A percentile compares a stretch with the other conserved stretches of the same genome.
phyloP scores from a whole-genome alignment of 2,797 vertebrate species.

The Eulemur albifrons region DNA sequence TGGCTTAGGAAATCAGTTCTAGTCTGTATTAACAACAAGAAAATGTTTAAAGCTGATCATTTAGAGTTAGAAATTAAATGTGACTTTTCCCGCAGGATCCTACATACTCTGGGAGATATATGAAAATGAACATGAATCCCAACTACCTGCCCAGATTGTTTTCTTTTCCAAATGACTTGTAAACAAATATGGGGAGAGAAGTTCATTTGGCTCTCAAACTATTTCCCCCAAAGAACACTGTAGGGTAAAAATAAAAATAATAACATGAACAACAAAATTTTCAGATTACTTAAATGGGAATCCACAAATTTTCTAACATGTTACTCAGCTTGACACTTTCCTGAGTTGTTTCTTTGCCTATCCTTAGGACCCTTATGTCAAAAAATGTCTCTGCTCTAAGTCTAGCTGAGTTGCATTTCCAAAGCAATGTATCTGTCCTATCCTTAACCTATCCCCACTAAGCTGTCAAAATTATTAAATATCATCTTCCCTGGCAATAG shows the following conservation, averaged over 20 bases:
- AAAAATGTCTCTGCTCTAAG: neutral
- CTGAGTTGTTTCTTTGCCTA: neutral
- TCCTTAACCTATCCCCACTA: neutral
- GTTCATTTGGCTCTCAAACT: neutral
- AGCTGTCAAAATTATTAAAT: neutral
- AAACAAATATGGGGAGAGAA: neutral
- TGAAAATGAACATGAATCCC: neutral
- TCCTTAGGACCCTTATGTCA: neutral
- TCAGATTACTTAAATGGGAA: neutral
- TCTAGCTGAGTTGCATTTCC: neutral
- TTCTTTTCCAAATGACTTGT: neutral
- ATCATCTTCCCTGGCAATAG: neutral
- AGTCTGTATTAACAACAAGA: neutral
- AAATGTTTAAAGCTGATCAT: neutral
- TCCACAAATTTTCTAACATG: neutral
- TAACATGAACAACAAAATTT: neutral
- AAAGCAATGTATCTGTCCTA: neutral
- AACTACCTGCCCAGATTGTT: neutral
- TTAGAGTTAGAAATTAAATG: neutral
- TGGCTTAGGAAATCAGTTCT: neutral
- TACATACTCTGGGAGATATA: neutral
- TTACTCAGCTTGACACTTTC: neutral
- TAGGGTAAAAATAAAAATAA: neutral
- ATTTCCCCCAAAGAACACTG: neutral
- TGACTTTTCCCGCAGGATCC: neutral